These are phyloP conservation scores for Myotis brandtii DNA, from an alignment of 2,113 vertebrate species.

Conservation along the genomic window DNA sequence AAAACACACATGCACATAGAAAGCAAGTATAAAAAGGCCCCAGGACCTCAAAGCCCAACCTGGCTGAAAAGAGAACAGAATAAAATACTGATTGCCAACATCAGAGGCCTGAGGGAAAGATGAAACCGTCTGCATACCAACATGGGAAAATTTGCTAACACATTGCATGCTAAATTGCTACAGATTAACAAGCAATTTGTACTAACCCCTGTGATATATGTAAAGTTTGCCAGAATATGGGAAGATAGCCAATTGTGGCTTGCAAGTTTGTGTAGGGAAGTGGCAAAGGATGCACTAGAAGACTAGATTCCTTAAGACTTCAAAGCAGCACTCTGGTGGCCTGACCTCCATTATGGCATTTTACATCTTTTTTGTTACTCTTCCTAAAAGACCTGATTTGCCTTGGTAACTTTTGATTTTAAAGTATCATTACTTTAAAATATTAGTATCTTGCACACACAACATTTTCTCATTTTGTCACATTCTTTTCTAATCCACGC, in stretches of 20 bases:
- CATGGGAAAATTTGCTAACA: not conserved
- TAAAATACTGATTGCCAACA: slow-evolving; percentile 37
- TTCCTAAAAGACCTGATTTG: not conserved
- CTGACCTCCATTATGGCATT: not conserved
- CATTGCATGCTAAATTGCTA: not conserved
- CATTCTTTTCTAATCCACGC: slow-evolving; percentile 18
- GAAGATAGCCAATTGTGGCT: not conserved
- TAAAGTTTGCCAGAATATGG: not conserved
- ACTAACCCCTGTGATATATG: not conserved
- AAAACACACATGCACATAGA: slow-evolving; percentile 47
- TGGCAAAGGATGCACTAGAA: not conserved
- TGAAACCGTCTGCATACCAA: slow-evolving; percentile 40
- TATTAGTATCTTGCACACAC: not conserved
- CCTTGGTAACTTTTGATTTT: slow-evolving; percentile 14
- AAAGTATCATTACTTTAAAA: not conserved
- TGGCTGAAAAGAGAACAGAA: not conserved
- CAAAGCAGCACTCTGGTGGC: not conserved
- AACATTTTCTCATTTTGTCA: slow-evolving; percentile 26
- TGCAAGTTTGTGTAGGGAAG: not conserved
- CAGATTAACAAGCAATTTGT: slow-evolving; percentile 41
- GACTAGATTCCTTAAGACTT: not conserved
- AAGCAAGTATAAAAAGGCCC: slow-evolving; percentile 21
- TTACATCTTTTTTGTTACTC: not conserved
- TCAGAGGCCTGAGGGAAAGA: not conserved
- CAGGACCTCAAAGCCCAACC: not conserved